Evolutionary conservation across 1,140 invertebrate species (phyloP).

Genomic region (Drosophila nigromelanica): DNA sequence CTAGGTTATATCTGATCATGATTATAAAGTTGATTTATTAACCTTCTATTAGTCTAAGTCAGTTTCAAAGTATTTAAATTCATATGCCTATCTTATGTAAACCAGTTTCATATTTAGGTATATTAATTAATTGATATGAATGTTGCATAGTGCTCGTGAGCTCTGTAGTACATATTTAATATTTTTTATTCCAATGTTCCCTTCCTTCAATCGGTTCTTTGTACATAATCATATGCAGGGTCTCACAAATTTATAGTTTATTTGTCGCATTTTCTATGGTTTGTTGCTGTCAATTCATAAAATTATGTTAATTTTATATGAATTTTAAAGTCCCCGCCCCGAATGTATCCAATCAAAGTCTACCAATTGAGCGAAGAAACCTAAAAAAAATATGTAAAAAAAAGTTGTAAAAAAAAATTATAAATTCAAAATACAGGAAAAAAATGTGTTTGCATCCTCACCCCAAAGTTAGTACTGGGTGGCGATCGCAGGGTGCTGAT

Average conservation of each 20-base stretch:
- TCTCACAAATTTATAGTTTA: conserved; percentile 71
- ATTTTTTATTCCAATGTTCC: background rate
- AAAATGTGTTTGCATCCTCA: conserved; percentile 17
- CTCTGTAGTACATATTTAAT: background rate
- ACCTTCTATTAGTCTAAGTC: too few species aligned
- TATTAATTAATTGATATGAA: background rate
- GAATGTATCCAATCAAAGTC: conserved; percentile 31
- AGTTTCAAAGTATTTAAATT: too few species aligned
- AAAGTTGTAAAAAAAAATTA: conserved; percentile 45
- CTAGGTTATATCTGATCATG: too few species aligned
- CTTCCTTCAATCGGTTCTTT: background rate
- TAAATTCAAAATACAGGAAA: conserved; percentile 59
- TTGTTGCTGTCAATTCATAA: conserved; percentile 74
- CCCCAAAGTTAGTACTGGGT: conserved; percentile 26
- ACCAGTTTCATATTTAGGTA: background rate
- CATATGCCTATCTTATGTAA: too few species aligned
- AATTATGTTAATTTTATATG: conserved; percentile 71
- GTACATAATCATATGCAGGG: conserved; percentile 49
- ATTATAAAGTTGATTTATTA: too few species aligned
- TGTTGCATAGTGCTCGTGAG: background rate
- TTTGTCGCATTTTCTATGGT: conserved; percentile 72
- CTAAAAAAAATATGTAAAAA: conserved; percentile 27
- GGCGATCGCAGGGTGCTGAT: conserved; percentile 13
- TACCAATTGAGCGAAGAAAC: conserved; percentile 64
- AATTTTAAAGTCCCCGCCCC: conserved; percentile 32